Base-by-base conservation (phyloP, 2,113 vertebrate species). In the Coracopsis vasa region DNA sequence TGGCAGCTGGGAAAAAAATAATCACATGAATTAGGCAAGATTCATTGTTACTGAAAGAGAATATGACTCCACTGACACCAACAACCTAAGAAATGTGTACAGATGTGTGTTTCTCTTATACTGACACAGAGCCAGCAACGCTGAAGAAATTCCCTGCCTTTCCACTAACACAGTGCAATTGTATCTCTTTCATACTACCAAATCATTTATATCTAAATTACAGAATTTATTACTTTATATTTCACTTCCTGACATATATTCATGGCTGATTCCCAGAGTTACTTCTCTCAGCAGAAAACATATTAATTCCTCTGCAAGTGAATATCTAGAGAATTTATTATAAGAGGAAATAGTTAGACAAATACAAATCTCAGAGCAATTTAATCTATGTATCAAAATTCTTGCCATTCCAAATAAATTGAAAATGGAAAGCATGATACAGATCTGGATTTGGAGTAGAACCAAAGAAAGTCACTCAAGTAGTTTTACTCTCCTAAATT, bases 301-400 rank as follows among this genome's bases (percentile, higher is more conserved):
- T 45, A 94, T 58, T 79, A 77, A 90, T 73, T 78, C 11, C 19
- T 31, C n/a, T 54, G 72, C 41, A 64, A 93, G 72, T 61, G 79
- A 93, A 16, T 75, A 84, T 69, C 72, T 61, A 44, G 82, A 71
- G 28, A 84, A 91, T 86, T 93, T 86, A 94, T 83, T 90, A 21
- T 60, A 83, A 66, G 51, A 86, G 56, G 56, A 92, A 94, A 79
- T 56, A 31, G 65, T 86, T 75, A 64, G 77, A 92, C 56, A 67
- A 70, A 95, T 41, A 71, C 47, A 88, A 93, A 81, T 27, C 60
- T 93, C 64, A 87, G 47, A 79, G 44, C 28, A 95, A 81, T 93
- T 81, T 89, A 90, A 94, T 93, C 69, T 65, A 11, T 50, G n/a
- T 71, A 88, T 74, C 88, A 79, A 88, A 94, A 89, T 56, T 88